These are phyloP conservation scores for Copidosoma floridanum DNA, from an alignment of 1,140 invertebrate genomes.

Conservation along the genomic window DNA sequence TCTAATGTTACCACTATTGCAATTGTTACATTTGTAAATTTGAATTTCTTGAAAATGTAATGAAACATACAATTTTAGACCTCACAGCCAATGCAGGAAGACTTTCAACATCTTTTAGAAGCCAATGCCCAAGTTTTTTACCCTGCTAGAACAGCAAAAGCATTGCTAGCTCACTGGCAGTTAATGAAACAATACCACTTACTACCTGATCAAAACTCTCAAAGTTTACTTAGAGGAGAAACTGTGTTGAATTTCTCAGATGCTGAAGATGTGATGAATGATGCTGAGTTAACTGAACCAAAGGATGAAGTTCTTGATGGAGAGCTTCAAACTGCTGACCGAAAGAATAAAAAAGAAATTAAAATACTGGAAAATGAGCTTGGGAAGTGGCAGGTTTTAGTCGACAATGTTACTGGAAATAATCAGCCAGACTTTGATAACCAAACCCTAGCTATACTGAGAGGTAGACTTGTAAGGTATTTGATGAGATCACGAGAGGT, in stretches of 20 bases:
- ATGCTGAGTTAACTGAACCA: slow-evolving; percentile 76
- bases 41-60: no score
- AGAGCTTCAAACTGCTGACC: slow-evolving; percentile 68
- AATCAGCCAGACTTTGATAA: slow-evolving; percentile 83
- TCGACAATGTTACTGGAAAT: slow-evolving; percentile 82
- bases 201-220: slow-evolving; percentile 83
- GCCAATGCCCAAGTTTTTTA: slow-evolving; percentile 85
- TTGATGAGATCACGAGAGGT: slow-evolving; percentile 94
- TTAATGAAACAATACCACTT: slow-evolving; percentile 91
- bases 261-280: slow-evolving; percentile 86
- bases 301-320: slow-evolving; percentile 74
- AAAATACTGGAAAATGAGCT: slow-evolving; percentile 86
- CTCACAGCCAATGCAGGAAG: slow-evolving; percentile 69
- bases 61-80: no score
- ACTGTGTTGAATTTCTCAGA: slow-evolving; percentile 84
- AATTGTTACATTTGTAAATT: neutral
- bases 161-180: slow-evolving; percentile 86
- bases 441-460: slow-evolving; percentile 89
- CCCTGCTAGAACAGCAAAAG: slow-evolving; percentile 80
- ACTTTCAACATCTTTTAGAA: slow-evolving; percentile 85
- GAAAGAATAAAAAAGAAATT: slow-evolving; percentile 79
- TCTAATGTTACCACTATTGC: neutral
- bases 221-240: slow-evolving; percentile 65
- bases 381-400: slow-evolving; percentile 88
- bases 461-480: slow-evolving; percentile 89